Base-by-base conservation (phyloP, 2,113 vertebrate genomes). In the Aptenodytes patagonicus region DNA sequence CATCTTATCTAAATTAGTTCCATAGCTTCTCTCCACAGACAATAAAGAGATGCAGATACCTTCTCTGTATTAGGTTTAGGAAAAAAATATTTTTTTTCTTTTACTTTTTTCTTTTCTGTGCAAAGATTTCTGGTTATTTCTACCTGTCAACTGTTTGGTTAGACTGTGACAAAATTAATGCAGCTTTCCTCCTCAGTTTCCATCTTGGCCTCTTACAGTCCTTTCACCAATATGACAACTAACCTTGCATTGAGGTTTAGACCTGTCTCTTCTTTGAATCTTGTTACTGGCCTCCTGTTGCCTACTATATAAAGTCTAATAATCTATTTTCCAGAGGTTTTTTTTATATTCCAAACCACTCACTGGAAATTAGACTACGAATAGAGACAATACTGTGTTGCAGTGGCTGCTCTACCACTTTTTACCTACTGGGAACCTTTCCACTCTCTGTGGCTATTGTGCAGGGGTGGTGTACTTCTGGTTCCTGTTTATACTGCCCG, bases 391-490 rank as follows among this genome's bases (percentile, higher is more conserved):
- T 13, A 3, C 2, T 51, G 9, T n/a, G 18, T 28, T 85, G 28
- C 21, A 2, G 1, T 78, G 57, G 21, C 28, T 75, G 5, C 3
- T 2, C 1, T 49, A 32, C 11, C 3, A 1, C 9, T 47, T 85
- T 86, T 65, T 52, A n/a, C 17, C 17, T 16, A 10, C 5, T 2
- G 5, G 9, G 6, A 38, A 61, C 18, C 5, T 31, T 83, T 55
- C 17, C 12, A 17, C 6, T 69, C 0, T 0, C 38, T 3, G 3
- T 55, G 25, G 16, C 49, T 68, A 2, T 14, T 64, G 17, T 25
- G 10, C 11, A 15, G 17, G 15, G 5, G 14, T 26, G 4, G 2
- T 4, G 3, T 52, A 8, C 17, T 40, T 40, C 42, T 58, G 17
- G 7, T 32, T 66, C 10, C 9, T 57, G 5, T 13, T 17, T n/a